These are phyloP conservation scores for Apamea monoglypha DNA, from an alignment of 2,888 invertebrate species.

Conservation along the genomic window DNA sequence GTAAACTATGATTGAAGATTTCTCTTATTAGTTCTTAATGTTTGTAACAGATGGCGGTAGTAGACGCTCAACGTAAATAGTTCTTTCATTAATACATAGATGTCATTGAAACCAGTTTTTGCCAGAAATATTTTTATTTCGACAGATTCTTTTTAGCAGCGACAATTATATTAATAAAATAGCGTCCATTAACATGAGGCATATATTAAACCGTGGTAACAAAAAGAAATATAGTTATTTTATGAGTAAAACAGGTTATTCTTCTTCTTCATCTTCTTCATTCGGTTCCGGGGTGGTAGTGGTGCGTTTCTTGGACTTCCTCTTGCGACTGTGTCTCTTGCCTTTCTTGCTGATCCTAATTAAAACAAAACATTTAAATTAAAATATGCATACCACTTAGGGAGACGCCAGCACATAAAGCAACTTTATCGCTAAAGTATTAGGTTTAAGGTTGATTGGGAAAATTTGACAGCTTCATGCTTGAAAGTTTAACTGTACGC, in stretches of 20 bases:
- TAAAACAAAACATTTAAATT: background rate
- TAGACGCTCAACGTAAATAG: background rate
- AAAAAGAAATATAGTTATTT: slow-evolving; percentile 24
- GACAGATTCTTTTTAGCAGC: slow-evolving; percentile 4
- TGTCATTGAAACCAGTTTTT: slow-evolving; percentile 48
- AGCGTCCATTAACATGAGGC: slow-evolving; percentile 16
- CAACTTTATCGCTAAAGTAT: too few relatives aligned
- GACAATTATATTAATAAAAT: slow-evolving; percentile 21
- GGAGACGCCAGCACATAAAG: too few relatives aligned
- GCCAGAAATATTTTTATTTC: slow-evolving; percentile 16
- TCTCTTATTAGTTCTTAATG: background rate
- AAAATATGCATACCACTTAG: background rate
- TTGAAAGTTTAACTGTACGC: too few relatives aligned
- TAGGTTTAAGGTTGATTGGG: too few relatives aligned
- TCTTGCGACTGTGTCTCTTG: slow-evolving; percentile 76
- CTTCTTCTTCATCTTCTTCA: slow-evolving; percentile 75
- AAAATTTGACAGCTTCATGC: too few relatives aligned
- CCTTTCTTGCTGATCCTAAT: slow-evolving; percentile 74
- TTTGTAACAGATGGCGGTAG: slow-evolving; percentile 6
- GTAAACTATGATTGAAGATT: background rate
- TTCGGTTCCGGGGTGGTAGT: slow-evolving; percentile 73
- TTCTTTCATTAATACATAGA: slow-evolving; percentile 34
- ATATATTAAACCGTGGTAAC: slow-evolving; percentile 19
- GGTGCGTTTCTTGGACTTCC: slow-evolving; percentile 72
- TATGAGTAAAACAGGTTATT: slow-evolving; percentile 57